Evolutionary conservation across 2,888 invertebrate species (phyloP).

Genomic region (Phaonia tiefii): DNA sequence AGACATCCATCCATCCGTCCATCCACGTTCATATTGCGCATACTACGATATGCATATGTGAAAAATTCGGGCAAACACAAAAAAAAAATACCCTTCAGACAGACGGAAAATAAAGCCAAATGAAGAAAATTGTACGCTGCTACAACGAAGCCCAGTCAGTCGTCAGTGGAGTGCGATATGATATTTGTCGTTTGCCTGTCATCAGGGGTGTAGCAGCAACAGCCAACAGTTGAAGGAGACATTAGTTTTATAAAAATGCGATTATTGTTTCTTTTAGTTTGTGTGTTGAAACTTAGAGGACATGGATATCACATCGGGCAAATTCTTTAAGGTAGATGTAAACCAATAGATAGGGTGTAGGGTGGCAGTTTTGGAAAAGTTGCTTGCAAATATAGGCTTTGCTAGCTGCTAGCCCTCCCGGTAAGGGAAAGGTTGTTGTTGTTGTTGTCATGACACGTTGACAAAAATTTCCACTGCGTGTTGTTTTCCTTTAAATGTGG

Average conservation of each 20-base stretch:
- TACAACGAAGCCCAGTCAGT: slow-evolving; percentile 1
- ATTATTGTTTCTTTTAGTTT: slow-evolving; percentile 50
- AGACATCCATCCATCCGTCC: slow-evolving; percentile 18
- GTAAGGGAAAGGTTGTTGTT: too few species aligned
- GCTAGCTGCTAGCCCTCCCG: too few species aligned
- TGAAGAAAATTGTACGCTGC: slow-evolving; percentile 3
- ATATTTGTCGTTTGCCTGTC: slow-evolving; percentile 66
- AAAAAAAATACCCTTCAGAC: not conserved
- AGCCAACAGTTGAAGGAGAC: slow-evolving; percentile 46
- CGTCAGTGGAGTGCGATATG: slow-evolving; percentile 48
- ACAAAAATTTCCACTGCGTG: slow-evolving; percentile 48
- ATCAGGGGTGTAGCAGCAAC: slow-evolving; percentile 62
- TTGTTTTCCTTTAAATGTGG: too few species aligned
- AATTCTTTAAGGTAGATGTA: slow-evolving; percentile 12
- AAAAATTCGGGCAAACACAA: not conserved
- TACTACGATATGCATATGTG: slow-evolving; percentile 5
- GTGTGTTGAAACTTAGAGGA: slow-evolving; percentile 2
- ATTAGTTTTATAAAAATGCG: slow-evolving; percentile 48
- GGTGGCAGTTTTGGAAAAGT: too few species aligned
- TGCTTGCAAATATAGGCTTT: too few species aligned
- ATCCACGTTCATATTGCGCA: not conserved
- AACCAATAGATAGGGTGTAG: too few species aligned
- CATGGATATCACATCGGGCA: not conserved
- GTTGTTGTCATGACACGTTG: slow-evolving; percentile 66
- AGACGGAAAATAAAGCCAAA: slow-evolving; percentile 2